Conservation (phyloP, 2,797 vertebrate species). For the Diglossa cyanea region DNA sequence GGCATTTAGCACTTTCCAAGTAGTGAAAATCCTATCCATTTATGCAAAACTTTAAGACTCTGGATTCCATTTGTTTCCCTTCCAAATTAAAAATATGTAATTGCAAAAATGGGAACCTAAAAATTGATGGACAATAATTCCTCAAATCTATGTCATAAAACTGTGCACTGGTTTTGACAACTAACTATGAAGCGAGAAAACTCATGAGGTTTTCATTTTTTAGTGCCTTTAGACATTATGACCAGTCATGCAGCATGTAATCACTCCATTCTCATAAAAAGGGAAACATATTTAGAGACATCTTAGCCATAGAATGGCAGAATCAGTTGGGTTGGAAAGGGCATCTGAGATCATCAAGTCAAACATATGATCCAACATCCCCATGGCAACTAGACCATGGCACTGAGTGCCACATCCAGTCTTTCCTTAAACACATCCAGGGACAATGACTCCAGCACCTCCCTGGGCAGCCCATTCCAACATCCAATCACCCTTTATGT, state of each 20-base stretch:
- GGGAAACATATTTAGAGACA: not conserved
- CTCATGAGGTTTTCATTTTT: not conserved
- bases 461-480: not conserved
- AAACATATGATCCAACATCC: rapidly evolving
- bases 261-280: not conserved
- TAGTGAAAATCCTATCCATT: not conserved
- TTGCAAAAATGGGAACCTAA: not conserved
- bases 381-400: rapidly evolving
- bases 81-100: not conserved
- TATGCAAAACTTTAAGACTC: not conserved
- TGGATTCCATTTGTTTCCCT: not conserved
- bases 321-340: not conserved
- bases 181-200: not conserved
- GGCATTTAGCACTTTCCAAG: not conserved
- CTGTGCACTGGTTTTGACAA: not conserved
- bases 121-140: not conserved
- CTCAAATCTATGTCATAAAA: not conserved
- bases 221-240: not conserved
- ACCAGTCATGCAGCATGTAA: not conserved
- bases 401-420: not conserved
- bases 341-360: rapidly evolving
- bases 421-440: not conserved
- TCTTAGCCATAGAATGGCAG: not conserved
- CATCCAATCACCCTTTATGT: not conserved
- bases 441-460: not conserved